Evolutionary conservation across 1,140 invertebrate genomes (phyloP).

Genomic region (Phthorimaea operculella): DNA sequence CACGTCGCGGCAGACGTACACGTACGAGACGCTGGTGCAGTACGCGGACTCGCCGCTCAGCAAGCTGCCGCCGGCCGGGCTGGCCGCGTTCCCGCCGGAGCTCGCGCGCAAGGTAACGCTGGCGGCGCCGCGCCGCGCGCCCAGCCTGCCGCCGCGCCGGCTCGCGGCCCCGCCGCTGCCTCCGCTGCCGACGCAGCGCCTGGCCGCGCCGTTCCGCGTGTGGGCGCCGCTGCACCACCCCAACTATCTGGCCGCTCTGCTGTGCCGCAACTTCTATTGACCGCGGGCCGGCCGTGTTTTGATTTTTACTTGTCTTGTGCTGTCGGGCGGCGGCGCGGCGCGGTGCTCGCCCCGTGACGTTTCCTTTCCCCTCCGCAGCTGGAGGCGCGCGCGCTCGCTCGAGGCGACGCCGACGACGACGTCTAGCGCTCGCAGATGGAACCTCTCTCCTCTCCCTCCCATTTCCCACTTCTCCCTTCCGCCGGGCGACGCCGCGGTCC

Average conservation of each 20-base stretch:
- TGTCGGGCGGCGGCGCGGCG: conserved; percentile 3
- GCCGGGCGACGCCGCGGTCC: conserved; percentile 6
- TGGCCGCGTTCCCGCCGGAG: conserved; percentile 55
- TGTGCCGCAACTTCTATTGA: conserved; percentile 58
- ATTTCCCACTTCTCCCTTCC: conserved; percentile 9
- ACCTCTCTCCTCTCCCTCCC: conserved; percentile 11
- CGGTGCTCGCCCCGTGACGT: conserved; percentile 5
- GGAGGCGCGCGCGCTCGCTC: conserved; percentile 12
- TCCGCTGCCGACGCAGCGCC: conserved; percentile 11
- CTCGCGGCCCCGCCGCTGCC: conserved; percentile 12
- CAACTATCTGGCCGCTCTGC: conserved; percentile 55
- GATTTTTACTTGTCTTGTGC: background rate
- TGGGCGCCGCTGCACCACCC: conserved; percentile 48
- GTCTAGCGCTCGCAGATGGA: conserved; percentile 13
- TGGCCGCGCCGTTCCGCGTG: conserved; percentile 19
- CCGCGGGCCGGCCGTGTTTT: background rate
- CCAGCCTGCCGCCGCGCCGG: conserved; percentile 15
- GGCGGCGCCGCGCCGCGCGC: conserved; percentile 18
- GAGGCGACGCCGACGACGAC: conserved; percentile 17
- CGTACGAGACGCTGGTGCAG: conserved; percentile 64
- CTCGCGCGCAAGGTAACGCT: conserved; percentile 64
- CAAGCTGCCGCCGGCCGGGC: conserved; percentile 57
- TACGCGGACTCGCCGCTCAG: conserved; percentile 64
- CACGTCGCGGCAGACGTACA: conserved; percentile 53
- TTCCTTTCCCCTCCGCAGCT: conserved; percentile 21